These are phyloP conservation scores for Scomberomorus guttatus DNA, from an alignment of 2,797 vertebrate genomes.

Conservation along the genomic window DNA sequence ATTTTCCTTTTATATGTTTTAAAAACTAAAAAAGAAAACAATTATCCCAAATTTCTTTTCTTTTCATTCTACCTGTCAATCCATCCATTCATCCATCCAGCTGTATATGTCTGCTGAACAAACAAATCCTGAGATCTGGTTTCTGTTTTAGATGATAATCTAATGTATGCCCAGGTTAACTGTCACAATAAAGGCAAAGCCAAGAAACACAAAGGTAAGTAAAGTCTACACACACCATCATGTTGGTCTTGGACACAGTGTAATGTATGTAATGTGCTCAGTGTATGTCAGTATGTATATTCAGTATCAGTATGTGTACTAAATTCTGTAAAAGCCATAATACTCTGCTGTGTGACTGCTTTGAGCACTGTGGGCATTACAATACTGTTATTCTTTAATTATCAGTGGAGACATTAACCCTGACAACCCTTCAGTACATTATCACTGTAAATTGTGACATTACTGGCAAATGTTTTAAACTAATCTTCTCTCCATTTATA, in stretches of 20 bases:
- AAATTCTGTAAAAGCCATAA: not conserved
- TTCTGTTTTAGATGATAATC: conserved; percentile 1
- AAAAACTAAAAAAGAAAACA: not conserved
- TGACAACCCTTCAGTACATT: not conserved
- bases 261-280: not conserved
- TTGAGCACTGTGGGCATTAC: too few species aligned
- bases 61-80: not conserved
- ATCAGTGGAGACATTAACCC: not conserved
- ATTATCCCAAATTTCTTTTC: too few species aligned
- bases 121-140: not conserved
- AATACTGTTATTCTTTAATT: not conserved
- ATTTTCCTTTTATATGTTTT: too few species aligned
- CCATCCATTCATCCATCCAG: not conserved
- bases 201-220: conserved; percentile 14
- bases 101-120: not conserved
- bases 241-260: not conserved
- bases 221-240: not conserved
- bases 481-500: not conserved
- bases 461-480: not conserved
- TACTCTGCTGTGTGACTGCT: too few species aligned
- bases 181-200: not conserved
- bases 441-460: not conserved
- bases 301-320: too few species aligned
- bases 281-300: too few species aligned
- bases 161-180: not conserved